Base-by-base conservation (phyloP, 2,888 invertebrate genomes). In the Cephus nigrinus region DNA sequence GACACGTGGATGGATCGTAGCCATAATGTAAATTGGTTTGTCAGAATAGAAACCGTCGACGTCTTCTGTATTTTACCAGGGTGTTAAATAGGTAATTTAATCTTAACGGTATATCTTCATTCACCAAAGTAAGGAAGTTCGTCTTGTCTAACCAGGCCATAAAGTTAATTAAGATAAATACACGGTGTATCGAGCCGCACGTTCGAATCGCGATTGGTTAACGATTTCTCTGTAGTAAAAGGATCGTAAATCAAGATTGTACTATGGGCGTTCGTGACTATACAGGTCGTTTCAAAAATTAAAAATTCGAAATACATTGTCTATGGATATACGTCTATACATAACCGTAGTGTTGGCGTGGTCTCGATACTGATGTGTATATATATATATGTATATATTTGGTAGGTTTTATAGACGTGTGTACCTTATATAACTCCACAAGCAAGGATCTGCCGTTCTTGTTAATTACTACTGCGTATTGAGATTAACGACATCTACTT, bases 401-500 rank as follows among this genome's bases (percentile, higher is more conserved):
- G 23, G 40, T 55, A 55, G 23, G 23, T 23, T 23, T 55, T 55
- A 12, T 71, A 71, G 12, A 3, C 32, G 71, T 1, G 12, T 71
- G 32, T 71, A 71, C 71, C 31, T 31, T 71, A 33, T 33, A 31
- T 31, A 69, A 23, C 1, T 5, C 9, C 12, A 71, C 71, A 4
- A 4, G 33, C 71, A 31, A 31, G 33, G 31, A 82, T 78, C 75
- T 32, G 23, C 76, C 34, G 74, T 77, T 75, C 79, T 78, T 81
- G 80, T 85, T 85, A 84, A 86, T 86, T 85, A 83, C 81, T 73
- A 72, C 79, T 80, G 76, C 75, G 76, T 81, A 86, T 86, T 84
- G 84, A 85, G 83, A 87, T 87, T 86, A 85, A 86, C 82, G 81
- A 82, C 82, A 86, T 82, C 77, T 84, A 77, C 75, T 80, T 77